Base-by-base conservation (phyloP, 2,797 vertebrate genomes). In the Pseudochirops cupreus region DNA sequence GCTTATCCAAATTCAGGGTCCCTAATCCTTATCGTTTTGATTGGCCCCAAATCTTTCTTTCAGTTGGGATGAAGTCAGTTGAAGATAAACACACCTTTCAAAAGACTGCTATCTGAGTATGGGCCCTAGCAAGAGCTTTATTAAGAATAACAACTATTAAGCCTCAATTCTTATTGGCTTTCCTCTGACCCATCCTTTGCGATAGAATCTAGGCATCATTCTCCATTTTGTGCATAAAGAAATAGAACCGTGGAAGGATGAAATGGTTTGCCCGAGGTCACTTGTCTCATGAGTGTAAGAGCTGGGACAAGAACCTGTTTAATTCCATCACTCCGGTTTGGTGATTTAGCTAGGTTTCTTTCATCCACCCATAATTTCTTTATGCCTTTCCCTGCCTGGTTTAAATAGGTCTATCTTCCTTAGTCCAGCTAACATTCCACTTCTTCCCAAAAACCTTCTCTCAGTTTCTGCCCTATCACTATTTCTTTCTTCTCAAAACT, bases 41-140 rank as follows among this genome's bases (percentile, higher is more conserved):
- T 59, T 74, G 26, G 26, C 52, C 24, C 24, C 28, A 59, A 24
- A 74, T 52, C 2, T 0, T 58, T 55, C 56, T 95, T 96, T 94
- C 5, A 91, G 0, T 14, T 62, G 16, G 21, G 29, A 5, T 92
- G 16, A 58, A 89, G 29, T 24, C 14, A 46, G 33, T 50, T 90
- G 54, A 91, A 93, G 59, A 93, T 39, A 39, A 74, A 39, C 53
- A 0, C 26, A 53, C 58, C 93, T 74, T 95, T 95, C 62, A 57
- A 14, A 50, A n/a, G 24, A 50, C 13, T 33, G 52, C 12, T 92
- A 55, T 95, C 58, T 57, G 46, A 55, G 92, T 95, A 82, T 52
- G n/a, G 67, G n/a, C n/a, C 16, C n/a, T 39, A 74, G n/a, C 7
- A 39, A 21, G 5, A 39, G n/a, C 6, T 67, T 67, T n/a, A 67